These are phyloP conservation scores for Heliconius sara DNA, from an alignment of 2,888 invertebrate species.

Conservation along the genomic window DNA sequence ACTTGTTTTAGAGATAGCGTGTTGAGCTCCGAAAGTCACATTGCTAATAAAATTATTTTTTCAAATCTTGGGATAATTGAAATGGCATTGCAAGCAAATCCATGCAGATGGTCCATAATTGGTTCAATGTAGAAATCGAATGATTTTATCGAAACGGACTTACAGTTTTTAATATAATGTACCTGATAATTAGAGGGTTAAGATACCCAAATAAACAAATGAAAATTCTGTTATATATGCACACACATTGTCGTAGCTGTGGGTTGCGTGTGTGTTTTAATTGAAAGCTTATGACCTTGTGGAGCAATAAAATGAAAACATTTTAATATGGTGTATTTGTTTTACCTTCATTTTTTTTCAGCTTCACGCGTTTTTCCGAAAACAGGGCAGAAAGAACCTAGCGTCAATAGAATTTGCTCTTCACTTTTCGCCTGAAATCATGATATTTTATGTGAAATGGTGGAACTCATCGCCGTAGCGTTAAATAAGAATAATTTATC, in stretches of 20 bases:
- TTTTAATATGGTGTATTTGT: constrained; percentile 59
- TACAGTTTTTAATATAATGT: constrained; percentile 66
- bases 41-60: no score
- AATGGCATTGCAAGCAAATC: no score
- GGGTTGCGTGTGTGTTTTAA: constrained; percentile 67
- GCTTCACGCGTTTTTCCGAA: no score
- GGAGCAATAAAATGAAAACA: constrained; percentile 76
- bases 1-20: background rate
- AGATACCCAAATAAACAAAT: constrained; percentile 55
- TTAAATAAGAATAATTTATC: no score
- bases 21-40: no score
- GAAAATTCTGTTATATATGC: constrained; percentile 64
- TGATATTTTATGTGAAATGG: no score
- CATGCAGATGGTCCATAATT: background rate
- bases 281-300: constrained; percentile 72
- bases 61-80: no score
- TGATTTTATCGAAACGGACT: constrained; percentile 54
- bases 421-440: no score
- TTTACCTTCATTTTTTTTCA: constrained; percentile 57
- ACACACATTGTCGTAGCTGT: constrained; percentile 69
- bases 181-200: constrained; percentile 72
- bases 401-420: no score
- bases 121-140: constrained; percentile 5
- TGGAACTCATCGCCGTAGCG: no score
- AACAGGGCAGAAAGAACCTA: no score